These are phyloP conservation scores for Dexiosoma caninum DNA, from an alignment of 2,888 invertebrate genomes.

Conservation along the genomic window DNA sequence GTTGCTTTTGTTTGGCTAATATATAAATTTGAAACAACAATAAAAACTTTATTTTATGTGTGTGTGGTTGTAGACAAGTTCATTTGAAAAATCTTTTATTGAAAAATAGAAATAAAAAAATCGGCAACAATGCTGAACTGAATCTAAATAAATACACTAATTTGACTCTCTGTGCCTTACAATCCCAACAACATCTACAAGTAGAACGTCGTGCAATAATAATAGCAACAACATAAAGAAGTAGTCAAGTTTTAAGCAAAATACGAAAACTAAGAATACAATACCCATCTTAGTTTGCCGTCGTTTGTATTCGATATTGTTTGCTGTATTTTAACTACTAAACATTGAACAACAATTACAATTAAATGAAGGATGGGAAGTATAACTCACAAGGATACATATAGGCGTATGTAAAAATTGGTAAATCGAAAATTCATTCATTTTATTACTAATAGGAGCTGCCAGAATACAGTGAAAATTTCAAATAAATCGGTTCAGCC, in stretches of 20 bases:
- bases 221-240: slow-evolving; percentile 4
- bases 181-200: slow-evolving; percentile 13
- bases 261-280: slow-evolving; percentile 18
- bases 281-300: slow-evolving; percentile 21
- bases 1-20: slow-evolving; percentile 32
- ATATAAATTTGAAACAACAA: slow-evolving; percentile 1
- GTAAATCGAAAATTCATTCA: too few species aligned
- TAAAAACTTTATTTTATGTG: background rate
- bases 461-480: too few species aligned
- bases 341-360: slow-evolving; percentile 59
- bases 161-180: slow-evolving; percentile 40
- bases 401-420: too few species aligned
- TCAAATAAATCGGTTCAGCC: too few species aligned
- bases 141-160: slow-evolving; percentile 41
- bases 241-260: slow-evolving; percentile 17
- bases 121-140: slow-evolving; percentile 26
- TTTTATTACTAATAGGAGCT: too few species aligned
- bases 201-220: slow-evolving; percentile 30
- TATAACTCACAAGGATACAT: background rate
- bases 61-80: slow-evolving; percentile 30
- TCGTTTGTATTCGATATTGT: slow-evolving; percentile 32
- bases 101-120: slow-evolving; percentile 33
- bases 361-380: slow-evolving; percentile 25
- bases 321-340: slow-evolving; percentile 49
- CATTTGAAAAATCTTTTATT: slow-evolving; percentile 50